Base-by-base conservation (phyloP, 2,113 vertebrate genomes). In the Scortum barcoo region DNA sequence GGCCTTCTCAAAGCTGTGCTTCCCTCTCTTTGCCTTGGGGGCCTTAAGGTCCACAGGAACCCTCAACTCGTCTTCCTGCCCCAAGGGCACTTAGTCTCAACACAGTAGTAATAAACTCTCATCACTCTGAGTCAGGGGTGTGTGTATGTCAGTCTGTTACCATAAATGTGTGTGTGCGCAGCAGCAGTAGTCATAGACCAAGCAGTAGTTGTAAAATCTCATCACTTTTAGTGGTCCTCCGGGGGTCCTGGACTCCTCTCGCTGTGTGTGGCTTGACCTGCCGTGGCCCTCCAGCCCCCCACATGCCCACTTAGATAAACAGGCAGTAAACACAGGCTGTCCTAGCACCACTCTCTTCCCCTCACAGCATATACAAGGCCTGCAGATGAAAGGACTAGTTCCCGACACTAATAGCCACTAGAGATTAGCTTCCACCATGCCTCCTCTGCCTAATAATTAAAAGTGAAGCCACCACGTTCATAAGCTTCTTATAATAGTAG, bases 101-200 rank as follows among this genome's bases (percentile, higher is more conserved):
- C 93, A 93, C 92, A 89, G 93, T 93, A 93, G 94, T 95, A 90
- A 91, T 91, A 95, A 95, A 95, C 93, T 91, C 81, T 95, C 93
- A 92, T 93, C 89, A 89, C 91, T 94, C 83, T 88, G 84, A 89
- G 82, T 86, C 76, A 72, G 58, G 60, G 67, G 85, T 93, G 88
- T 86, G 80, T 78, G 75, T 85, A 62, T 75, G 46, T 88, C 86
- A 80, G 79, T 42, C 72, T 81, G 62, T 84, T 85, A 66, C 77
- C 53, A 19, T 79, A 85, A 76, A 69, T 17, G 36, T 71, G 63
- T 85, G 67, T 80, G 73, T 80, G 68, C 75, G 74, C 81, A 46
- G 81, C 76, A 89, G 85, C 90, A 89, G 92, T 92, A 94, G 92
- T 92, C 82, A 46, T 85, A 79, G 70, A 80, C 81, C 73, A 62